Evolutionary conservation across 2,113 vertebrate species (phyloP).

Genomic region (Lutjanus erythropterus): DNA sequence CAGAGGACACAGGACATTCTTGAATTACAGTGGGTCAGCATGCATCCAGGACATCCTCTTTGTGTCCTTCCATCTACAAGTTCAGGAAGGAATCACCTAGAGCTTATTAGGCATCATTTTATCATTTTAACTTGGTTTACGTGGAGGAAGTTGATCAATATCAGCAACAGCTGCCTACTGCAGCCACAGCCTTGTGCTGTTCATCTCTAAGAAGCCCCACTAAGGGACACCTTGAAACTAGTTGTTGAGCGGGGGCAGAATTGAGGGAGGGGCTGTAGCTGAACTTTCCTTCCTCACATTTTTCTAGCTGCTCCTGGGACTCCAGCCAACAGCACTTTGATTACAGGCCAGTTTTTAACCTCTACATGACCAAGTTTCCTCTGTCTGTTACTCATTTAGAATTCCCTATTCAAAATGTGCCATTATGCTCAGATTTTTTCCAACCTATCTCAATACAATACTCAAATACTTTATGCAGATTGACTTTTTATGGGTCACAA

Average conservation of each 20-base stretch:
- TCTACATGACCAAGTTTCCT: background rate
- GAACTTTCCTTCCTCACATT: background rate
- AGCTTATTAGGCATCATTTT: too few relatives aligned
- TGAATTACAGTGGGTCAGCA: slow-evolving; percentile 19
- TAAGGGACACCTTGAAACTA: background rate
- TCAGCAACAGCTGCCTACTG: background rate
- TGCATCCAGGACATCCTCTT: background rate
- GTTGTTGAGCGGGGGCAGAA: background rate
- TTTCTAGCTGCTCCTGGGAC: slow-evolving; percentile 21
- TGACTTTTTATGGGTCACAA: too few relatives aligned
- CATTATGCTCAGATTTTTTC: too few relatives aligned
- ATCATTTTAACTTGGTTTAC: too few relatives aligned
- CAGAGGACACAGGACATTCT: background rate
- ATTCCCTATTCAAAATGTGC: too few relatives aligned
- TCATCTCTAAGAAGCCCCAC: too few relatives aligned
- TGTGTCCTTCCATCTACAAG: background rate
- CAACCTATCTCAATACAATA: too few relatives aligned
- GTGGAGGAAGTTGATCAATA: background rate
- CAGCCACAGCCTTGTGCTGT: background rate
- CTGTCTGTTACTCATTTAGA: background rate
- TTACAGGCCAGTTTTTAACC: background rate
- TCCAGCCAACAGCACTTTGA: background rate
- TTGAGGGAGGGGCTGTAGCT: background rate
- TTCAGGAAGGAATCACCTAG: background rate
- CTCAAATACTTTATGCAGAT: too few relatives aligned